These are phyloP conservation scores for Crotalus horridus DNA, from an alignment of 2,113 vertebrate genomes.

Conservation along the genomic window DNA sequence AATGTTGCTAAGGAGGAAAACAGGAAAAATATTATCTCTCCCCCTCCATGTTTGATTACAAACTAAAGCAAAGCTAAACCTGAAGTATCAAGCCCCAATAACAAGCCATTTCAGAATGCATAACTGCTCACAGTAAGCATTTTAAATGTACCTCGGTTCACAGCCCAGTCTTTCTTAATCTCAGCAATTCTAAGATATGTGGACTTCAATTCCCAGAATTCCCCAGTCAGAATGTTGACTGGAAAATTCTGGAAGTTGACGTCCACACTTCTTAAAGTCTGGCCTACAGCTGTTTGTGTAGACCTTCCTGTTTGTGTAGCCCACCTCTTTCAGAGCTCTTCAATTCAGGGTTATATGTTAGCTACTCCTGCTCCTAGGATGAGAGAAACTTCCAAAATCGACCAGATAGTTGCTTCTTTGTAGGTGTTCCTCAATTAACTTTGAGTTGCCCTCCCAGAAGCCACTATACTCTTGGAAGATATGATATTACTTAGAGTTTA, in stretches of 20 bases:
- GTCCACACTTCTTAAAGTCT: too few relatives aligned
- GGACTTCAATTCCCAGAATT: not conserved
- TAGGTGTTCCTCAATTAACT: not conserved
- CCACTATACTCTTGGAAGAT: not conserved
- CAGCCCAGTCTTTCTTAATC: not conserved
- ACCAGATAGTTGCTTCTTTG: not conserved
- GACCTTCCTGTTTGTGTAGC: not conserved
- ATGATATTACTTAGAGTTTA: not conserved
- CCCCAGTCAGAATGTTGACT: not conserved
- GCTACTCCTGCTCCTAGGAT: not conserved
- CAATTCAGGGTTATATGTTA: not conserved
- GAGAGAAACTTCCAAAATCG: too few relatives aligned
- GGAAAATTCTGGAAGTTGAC: too few relatives aligned
- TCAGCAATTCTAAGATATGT: not conserved
- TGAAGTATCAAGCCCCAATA: not conserved
- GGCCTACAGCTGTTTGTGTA: too few relatives aligned
- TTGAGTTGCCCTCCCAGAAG: not conserved
- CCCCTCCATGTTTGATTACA: not conserved
- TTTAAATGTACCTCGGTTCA: not conserved
- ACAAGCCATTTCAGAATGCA: not conserved
- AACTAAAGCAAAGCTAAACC: not conserved
- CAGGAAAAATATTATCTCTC: not conserved
- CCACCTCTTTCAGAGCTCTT: not conserved
- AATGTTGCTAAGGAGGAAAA: not conserved
- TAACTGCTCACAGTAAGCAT: not conserved